A percentile compares a stretch with the other conserved stretches of the same genome.
Conservation (phyloP, 2,888 invertebrate species). For the Diaperis boleti region DNA sequence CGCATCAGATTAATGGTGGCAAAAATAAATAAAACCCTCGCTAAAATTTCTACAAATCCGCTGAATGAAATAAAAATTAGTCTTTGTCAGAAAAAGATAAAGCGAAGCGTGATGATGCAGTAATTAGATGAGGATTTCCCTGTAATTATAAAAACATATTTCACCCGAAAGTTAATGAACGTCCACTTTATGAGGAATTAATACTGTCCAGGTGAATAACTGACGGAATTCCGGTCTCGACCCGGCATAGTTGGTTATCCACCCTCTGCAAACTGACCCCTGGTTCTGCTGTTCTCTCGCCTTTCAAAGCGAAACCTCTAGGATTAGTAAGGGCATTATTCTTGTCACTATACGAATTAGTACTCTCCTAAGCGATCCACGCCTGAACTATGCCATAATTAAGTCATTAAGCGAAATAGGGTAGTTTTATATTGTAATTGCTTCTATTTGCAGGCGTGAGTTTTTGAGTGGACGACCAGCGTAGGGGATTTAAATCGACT, state of each 20-base stretch:
- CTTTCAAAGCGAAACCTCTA: constrained; percentile 41
- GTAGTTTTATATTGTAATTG: neutral
- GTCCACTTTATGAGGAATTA: constrained; percentile 46
- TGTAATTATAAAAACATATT: constrained; percentile 46
- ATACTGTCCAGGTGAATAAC: constrained; percentile 47
- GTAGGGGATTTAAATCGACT: no score
- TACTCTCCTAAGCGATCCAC: constrained; percentile 30
- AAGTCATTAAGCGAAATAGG: no score
- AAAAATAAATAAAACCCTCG: constrained; percentile 22
- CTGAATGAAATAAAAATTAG: constrained; percentile 32
- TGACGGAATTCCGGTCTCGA: constrained; percentile 48
- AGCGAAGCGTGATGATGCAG: constrained; percentile 23
- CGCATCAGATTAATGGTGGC: constrained; percentile 25
- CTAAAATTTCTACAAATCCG: constrained; percentile 18
- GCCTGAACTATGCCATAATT: constrained; percentile 25
- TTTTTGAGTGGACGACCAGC: no score
- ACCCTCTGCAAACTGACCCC: constrained; percentile 41
- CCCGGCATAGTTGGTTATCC: constrained; percentile 43
- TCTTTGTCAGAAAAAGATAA: constrained; percentile 27
- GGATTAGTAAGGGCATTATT: constrained; percentile 41
- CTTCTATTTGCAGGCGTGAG: no score
- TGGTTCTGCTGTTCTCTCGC: constrained; percentile 35
- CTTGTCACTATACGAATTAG: constrained; percentile 45
- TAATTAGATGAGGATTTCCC: constrained; percentile 41
- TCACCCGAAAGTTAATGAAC: constrained; percentile 46